Evolutionary conservation across 1,140 invertebrate genomes (phyloP), one percentile per base, ranked within the genome.

Genomic region (Conopomorpha cramerella): DNA sequence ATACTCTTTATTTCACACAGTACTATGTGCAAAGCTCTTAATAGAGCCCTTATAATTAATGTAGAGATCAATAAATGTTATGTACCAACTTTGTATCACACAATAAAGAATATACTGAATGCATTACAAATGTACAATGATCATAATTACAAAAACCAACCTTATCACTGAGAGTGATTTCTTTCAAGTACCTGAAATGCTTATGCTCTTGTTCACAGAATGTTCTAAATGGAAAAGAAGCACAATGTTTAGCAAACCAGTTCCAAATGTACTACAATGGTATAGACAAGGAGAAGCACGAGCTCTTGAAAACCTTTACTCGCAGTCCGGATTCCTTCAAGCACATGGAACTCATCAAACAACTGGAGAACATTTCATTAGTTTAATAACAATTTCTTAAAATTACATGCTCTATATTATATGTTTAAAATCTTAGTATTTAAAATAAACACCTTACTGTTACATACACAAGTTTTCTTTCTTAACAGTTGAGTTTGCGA

Each of bases 191-290:
- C 23, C 23, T 25, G 6, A 25, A 25, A n/a, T 27, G 28, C 30
- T 17, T 16, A 12, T 27, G 14, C 36, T 70, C 68, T 19, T 19
- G 32, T 39, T 71, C 68, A 36, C 55, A 79, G 46, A 91, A 94
- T 72, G 82, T 89, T 1, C 55, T 93, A 1, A 86, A 79, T 70
- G 84, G 80, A 1, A 80, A 86, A 51, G 91, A 95, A 72, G 91
- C 92, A 1, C 90, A 91, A 54, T 93, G 89, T 60, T 61, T 95
- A 18, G 89, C 88, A 1, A 93, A 94, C 71, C 87, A 94, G 61
- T 71, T 94, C 29, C 90, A 94, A 60, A 77, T 95, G 57, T 95
- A 92, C 66, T 95, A 93, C 64, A 81, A 79, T 31, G 82, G 86
- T 38, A 74, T 85, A 30, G 81, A 90, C 62, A 49, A 74, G 15